phyloP scores from a whole-genome alignment of 1,140 invertebrate species.

The Neuroterus valhalla region DNA sequence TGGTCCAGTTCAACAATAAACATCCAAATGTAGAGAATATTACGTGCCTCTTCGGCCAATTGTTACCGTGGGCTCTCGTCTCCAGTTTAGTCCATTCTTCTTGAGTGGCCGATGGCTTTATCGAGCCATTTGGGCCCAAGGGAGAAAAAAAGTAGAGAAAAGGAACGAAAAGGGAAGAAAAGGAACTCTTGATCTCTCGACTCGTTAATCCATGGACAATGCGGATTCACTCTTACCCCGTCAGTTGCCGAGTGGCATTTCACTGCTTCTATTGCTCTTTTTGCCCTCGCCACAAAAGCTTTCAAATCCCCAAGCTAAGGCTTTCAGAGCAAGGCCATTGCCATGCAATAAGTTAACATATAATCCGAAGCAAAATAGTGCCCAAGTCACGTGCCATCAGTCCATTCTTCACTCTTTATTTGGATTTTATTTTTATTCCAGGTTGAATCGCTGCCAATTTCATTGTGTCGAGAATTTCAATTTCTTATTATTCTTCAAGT shows the following conservation, averaged over 20 bases:
- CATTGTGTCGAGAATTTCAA: neutral
- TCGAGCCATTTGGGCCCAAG: neutral
- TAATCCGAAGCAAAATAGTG: constrained; percentile 12
- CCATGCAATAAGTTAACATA: constrained; percentile 16
- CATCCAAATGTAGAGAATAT: neutral
- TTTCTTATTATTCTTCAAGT: neutral
- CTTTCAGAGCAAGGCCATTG: constrained; percentile 5
- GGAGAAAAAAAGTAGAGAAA: neutral
- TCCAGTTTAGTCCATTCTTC: neutral
- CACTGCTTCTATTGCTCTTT: neutral
- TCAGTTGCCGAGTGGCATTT: constrained; percentile 4
- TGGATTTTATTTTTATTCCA: neutral
- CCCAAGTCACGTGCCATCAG: constrained; percentile 6
- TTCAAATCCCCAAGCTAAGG: constrained; percentile 8
- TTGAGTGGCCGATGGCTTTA: neutral
- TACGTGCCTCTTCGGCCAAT: neutral
- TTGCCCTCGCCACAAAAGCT: constrained; percentile 1
- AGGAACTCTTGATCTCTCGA: constrained; percentile 5
- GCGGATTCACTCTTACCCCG: constrained; percentile 7
- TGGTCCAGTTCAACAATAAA: too few species aligned
- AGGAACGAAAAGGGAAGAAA: neutral
- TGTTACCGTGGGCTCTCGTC: neutral
- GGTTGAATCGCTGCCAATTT: neutral
- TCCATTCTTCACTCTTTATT: neutral
- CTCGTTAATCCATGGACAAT: constrained; percentile 21